These are phyloP conservation scores for Apeira syringaria DNA, from an alignment of 2,888 invertebrate genomes.

Conservation along the genomic window DNA sequence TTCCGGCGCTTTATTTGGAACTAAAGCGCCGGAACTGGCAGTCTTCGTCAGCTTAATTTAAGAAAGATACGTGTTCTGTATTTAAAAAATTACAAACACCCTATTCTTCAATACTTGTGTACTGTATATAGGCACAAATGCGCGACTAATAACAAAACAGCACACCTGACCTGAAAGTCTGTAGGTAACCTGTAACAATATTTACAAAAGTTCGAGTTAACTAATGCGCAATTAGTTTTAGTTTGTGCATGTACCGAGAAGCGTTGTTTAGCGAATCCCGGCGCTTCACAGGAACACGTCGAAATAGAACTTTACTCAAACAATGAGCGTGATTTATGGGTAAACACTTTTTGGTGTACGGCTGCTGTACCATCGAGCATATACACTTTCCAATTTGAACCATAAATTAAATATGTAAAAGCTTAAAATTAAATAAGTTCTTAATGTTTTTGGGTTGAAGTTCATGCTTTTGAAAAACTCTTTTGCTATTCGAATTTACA, in stretches of 20 bases:
- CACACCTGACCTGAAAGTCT: too few relatives aligned
- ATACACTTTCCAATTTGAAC: conserved; percentile 38
- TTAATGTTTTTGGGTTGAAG: conserved; percentile 4
- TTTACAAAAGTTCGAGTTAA: too few relatives aligned
- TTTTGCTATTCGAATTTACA: conserved; percentile 4
- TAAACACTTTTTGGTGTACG: conserved; percentile 69
- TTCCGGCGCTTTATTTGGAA: too few relatives aligned
- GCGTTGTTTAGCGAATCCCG: conserved; percentile 61
- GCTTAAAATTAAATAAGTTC: conserved; percentile 31
- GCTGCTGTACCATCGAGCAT: conserved; percentile 50
- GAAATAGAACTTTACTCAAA: conserved; percentile 79
- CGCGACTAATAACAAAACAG: too few relatives aligned
- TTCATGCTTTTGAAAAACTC: not conserved
- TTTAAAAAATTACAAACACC: too few relatives aligned
- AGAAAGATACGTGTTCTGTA: too few relatives aligned
- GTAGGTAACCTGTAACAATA: too few relatives aligned
- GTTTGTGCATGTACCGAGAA: conserved; percentile 59
- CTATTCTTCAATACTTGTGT: too few relatives aligned
- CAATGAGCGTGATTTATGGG: conserved; percentile 78
- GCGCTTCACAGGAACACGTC: conserved; percentile 69
- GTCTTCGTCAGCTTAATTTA: too few relatives aligned
- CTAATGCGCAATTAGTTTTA: conserved; percentile 59
- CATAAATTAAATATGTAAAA: conserved; percentile 42
- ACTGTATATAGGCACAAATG: too few relatives aligned
- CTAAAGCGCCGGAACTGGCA: too few relatives aligned